A percentile compares a stretch with the other conserved stretches of the same genome.
Evolutionary conservation across 1,140 invertebrate species (phyloP).

Genomic region (Venustaconcha ellipsiformis): DNA sequence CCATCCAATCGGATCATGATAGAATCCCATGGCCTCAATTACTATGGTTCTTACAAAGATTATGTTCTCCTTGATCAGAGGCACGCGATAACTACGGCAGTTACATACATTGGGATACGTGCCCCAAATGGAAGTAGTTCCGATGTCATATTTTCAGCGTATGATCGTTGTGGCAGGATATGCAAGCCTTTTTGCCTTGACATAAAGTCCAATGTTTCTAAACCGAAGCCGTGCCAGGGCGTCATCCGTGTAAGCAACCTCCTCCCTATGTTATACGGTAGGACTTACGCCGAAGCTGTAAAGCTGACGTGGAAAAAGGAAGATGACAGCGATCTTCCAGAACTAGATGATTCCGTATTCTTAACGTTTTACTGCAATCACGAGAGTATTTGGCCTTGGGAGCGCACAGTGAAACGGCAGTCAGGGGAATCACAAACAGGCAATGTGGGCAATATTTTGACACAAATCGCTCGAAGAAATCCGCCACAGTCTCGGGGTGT

Average conservation of each 20-base stretch:
- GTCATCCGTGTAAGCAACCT: slow-evolving; percentile 22
- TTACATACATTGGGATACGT: slow-evolving; percentile 21
- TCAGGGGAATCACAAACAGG: not conserved
- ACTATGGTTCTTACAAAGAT: slow-evolving; percentile 32
- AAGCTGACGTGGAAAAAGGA: slow-evolving; percentile 21
- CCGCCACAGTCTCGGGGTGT: not conserved
- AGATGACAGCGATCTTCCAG: slow-evolving; percentile 19
- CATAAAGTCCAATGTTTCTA: slow-evolving; percentile 1
- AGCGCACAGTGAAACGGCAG: not conserved
- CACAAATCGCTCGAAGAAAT: slow-evolving; percentile 1
- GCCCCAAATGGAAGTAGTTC: slow-evolving; percentile 25
- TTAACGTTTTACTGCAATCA: slow-evolving; percentile 36
- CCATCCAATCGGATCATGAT: slow-evolving; percentile 24
- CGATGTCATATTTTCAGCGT: slow-evolving; percentile 27
- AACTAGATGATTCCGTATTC: slow-evolving; percentile 1
- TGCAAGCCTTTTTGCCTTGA: slow-evolving; percentile 26
- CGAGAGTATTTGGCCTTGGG: slow-evolving; percentile 28
- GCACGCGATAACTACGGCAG: slow-evolving; percentile 24
- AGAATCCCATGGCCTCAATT: slow-evolving; percentile 32
- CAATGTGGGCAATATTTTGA: slow-evolving; percentile 3
- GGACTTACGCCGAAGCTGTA: slow-evolving; percentile 30
- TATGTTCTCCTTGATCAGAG: slow-evolving; percentile 31
- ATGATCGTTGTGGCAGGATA: slow-evolving; percentile 25
- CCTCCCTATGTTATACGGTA: slow-evolving; percentile 20
- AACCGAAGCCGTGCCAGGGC: slow-evolving; percentile 20